Evolutionary conservation across 2,113 vertebrate genomes (phyloP), one percentile per base, ranked within the genome.

Genomic region (Sebastes schlegelii): DNA sequence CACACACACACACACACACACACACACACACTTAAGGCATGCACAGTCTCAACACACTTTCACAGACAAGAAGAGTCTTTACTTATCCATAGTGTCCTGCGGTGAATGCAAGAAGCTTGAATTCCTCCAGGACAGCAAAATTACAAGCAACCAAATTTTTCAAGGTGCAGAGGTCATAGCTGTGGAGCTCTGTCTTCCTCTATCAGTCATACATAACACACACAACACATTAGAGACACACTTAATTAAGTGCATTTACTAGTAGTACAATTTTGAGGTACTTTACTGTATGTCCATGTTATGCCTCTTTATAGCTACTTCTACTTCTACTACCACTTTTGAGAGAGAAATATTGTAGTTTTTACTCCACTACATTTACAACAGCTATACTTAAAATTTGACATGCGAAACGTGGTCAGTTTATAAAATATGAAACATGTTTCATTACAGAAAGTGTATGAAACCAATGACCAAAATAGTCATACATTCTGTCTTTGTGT

Each of bases 11-110:
- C 62, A 67, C 34, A 62, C 49, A 42, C 34, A 71, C 40, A 45
- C 57, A 23, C 63, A 14, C 60, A 58, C 64, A 58, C 19, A 63
- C 54, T 52, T 58, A 45, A 84, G 62, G 65, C 67, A 73, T 79
- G 75, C 55, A 79, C 74, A 54, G 67, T n/a, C 51, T 89, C 61
- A 67, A 84, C 70, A 86, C 77, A 82, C 54, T 78, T 69, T 58
- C 54, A 74, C 69, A 34, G 65, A 78, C 21, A 4, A 72, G 46
- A 54, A 14, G 17, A 67, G 5, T 17, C 34, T 82, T 51, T 49
- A 78, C 65, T 55, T 34, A 71, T 74, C 46, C 49, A 58, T 23
- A 8, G 42, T 86, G 76, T 83, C 57, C 80, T 84, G 80, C 12
- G 40, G 58, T 79, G 42, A 67, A 79, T 66, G 64, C 70, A 17